Conservation (phyloP, 2,797 vertebrate genomes). For the Alca torda region DNA sequence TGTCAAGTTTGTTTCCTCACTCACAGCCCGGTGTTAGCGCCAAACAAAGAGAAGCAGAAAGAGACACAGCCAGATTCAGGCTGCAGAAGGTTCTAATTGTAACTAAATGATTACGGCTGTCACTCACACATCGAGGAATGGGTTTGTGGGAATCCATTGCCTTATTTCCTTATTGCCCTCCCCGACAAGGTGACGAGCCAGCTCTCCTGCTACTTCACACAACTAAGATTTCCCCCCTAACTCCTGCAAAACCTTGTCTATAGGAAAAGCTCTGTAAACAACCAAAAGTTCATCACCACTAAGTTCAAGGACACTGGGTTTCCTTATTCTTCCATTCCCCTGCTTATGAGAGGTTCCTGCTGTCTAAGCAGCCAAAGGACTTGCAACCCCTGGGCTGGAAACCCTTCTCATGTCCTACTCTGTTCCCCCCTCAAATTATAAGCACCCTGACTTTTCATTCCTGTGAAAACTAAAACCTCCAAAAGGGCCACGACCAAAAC, state of each 20-base stretch:
- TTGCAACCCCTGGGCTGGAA: background rate
- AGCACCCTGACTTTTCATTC: background rate
- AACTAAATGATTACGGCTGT: fast-evolving
- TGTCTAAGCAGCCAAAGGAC: background rate
- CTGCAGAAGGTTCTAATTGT: background rate
- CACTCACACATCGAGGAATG: background rate
- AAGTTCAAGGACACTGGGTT: background rate
- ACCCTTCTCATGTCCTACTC: background rate
- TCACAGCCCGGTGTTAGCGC: background rate
- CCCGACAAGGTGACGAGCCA: background rate
- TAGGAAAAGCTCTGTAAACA: background rate
- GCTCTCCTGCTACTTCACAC: background rate
- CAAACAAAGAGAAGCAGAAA: background rate
- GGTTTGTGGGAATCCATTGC: background rate
- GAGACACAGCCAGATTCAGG: background rate
- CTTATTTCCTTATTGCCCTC: background rate
- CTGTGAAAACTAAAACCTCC: background rate
- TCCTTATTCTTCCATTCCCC: background rate
- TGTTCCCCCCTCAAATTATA: too few species aligned
- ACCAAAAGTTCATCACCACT: background rate
- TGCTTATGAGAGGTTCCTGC: background rate
- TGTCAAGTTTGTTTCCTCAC: background rate
- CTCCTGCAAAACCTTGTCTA: background rate
- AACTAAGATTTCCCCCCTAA: too few species aligned
- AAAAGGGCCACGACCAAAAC: background rate